These are phyloP conservation scores for Neoarius graeffei DNA, from an alignment of 2,113 vertebrate species.

Conservation along the genomic window DNA sequence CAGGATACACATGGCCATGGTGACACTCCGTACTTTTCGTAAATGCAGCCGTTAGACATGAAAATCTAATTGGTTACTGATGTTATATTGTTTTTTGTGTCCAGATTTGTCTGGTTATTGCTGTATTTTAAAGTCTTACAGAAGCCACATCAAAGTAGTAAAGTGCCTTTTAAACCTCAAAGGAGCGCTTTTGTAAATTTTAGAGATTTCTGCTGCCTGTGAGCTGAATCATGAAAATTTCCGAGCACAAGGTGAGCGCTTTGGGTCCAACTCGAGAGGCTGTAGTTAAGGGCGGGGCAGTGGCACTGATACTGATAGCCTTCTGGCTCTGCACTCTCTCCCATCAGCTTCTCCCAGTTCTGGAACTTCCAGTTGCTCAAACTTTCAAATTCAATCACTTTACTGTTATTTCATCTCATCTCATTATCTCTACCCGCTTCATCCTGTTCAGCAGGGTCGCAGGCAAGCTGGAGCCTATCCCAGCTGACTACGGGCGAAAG, in stretches of 20 bases:
- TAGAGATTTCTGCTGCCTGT: background rate
- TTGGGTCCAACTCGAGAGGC: background rate
- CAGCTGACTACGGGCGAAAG: no score
- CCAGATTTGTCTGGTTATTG: background rate
- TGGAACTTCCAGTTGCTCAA: background rate
- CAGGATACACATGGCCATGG: background rate
- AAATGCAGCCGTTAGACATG: background rate
- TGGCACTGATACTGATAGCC: background rate
- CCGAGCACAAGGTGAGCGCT: background rate
- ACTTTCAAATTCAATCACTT: background rate
- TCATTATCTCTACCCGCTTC: no score
- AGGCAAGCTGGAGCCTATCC: no score
- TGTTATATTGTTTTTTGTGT: background rate
- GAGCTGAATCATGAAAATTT: background rate
- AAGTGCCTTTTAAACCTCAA: slow-evolving; percentile 9
- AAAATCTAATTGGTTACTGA: background rate
- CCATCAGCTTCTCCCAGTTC: background rate
- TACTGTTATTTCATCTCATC: background rate
- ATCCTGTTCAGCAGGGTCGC: no score
- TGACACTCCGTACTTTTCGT: background rate
- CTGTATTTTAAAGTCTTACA: slow-evolving; percentile 2
- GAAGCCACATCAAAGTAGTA: slow-evolving; percentile 36
- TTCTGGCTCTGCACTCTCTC: background rate
- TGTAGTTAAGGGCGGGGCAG: background rate
- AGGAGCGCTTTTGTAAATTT: background rate